Percentiles rank a stretch among this genome's conserved stretches.
phyloP scores from a whole-genome alignment of 2,888 invertebrate genomes.

The Hydrotaea cyrtoneurina region DNA sequence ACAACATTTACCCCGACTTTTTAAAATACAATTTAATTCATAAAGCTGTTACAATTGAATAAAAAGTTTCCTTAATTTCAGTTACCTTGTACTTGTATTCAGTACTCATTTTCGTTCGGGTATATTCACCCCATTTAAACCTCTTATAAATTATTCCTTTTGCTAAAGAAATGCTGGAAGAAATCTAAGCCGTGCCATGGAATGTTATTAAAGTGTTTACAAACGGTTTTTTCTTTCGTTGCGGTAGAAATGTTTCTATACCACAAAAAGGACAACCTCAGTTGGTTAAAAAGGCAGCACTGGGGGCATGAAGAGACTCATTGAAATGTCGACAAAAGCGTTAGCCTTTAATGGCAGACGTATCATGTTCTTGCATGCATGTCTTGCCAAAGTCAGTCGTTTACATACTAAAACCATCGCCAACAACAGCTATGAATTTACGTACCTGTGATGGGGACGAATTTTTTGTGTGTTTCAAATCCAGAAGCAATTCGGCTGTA shows the following conservation, averaged over 20 bases:
- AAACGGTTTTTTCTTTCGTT: constrained; percentile 16
- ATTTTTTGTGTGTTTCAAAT: too few relatives aligned
- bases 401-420: neutral
- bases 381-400: constrained; percentile 40
- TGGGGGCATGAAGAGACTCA: constrained; percentile 1
- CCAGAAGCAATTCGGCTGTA: too few relatives aligned
- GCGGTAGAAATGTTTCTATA: constrained; percentile 10
- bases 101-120: too few relatives aligned
- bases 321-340: neutral
- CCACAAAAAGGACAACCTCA: constrained; percentile 46
- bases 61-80: too few relatives aligned
- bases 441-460: neutral
- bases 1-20: too few relatives aligned
- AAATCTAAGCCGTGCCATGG: too few relatives aligned
- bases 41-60: too few relatives aligned
- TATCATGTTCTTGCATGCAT: constrained; percentile 35
- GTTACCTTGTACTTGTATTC: too few relatives aligned
- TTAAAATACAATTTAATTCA: too few relatives aligned
- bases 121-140: too few relatives aligned
- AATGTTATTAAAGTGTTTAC: neutral
- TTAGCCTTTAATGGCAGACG: constrained; percentile 32
- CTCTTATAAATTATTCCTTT: too few relatives aligned
- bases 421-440: neutral
- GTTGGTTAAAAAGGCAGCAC: neutral
- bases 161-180: too few relatives aligned